Evolutionary conservation across 2,113 vertebrate species (phyloP).

Genomic region (Murina feae): DNA sequence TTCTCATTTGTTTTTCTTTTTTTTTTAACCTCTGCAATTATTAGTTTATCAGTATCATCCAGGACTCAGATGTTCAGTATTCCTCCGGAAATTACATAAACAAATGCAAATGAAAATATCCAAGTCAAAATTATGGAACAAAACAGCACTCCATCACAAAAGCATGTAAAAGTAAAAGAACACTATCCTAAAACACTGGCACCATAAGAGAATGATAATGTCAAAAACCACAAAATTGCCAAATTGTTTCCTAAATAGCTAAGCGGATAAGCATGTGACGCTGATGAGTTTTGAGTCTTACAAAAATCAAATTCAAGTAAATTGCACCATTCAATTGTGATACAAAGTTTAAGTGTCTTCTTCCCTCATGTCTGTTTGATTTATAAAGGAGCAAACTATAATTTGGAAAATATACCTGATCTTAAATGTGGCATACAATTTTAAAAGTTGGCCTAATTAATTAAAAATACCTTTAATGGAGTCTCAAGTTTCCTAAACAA

Average conservation of each 20-base stretch:
- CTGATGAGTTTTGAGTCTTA: conserved; percentile 80
- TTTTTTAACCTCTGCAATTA: conserved; percentile 77
- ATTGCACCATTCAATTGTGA: conserved; percentile 75
- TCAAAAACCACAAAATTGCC: conserved; percentile 82
- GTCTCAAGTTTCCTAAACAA: not conserved
- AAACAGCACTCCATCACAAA: conserved; percentile 87
- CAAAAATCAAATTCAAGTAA: conserved; percentile 76
- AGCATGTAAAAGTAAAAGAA: conserved; percentile 87
- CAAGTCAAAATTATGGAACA: conserved; percentile 87
- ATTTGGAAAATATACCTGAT: no score
- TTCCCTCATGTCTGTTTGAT: no score
- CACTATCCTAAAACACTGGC: conserved; percentile 57
- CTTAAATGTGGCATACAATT: no score
- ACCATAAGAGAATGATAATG: conserved; percentile 77
- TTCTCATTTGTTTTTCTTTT: not conserved
- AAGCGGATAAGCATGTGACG: conserved; percentile 81
- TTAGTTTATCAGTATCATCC: conserved; percentile 78
- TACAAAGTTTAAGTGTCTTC: conserved; percentile 76
- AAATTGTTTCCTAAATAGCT: conserved; percentile 82
- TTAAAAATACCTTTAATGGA: no score
- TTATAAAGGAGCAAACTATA: no score
- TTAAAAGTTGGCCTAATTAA: no score
- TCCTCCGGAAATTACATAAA: conserved; percentile 78
- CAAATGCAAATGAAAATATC: conserved; percentile 86
- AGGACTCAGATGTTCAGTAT: conserved; percentile 81